Evolutionary conservation across 2,888 invertebrate genomes (phyloP), one percentile per base, ranked within the genome.

Genomic region (Heteromurus nitidus): DNA sequence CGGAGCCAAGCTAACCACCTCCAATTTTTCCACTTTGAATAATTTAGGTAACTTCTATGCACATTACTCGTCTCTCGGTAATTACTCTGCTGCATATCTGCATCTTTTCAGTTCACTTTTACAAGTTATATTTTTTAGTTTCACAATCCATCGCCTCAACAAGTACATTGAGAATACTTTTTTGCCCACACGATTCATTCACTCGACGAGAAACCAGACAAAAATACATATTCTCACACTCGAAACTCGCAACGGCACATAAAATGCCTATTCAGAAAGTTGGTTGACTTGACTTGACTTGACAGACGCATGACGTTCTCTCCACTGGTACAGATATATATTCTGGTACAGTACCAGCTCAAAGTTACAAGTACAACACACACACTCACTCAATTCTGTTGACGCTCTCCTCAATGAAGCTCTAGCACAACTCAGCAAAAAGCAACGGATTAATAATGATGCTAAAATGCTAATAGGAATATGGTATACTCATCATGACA

Each of bases 251-350:
- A 58, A 58, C 9, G 22, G 28, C 58, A 58, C 13, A 26, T 7
- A 22, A 11, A 16, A 58, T 28, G 55, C 18, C 55, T 58, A 28
- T 58, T n/a, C 26, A n/a, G 26, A 58, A 58, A 58, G 58, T 58
- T 58, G 58, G 58, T 58, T 58, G 26, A 58, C 58, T 58, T 58
- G 58, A 58, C 58, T 58, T 58, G 26, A 58, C 58, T 58, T 58
- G 58, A 58, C 58, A 58, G 58, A 18, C 26, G 26, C 58, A 58
- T 58, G 58, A 58, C 26, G 58, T 24, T 58, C 20, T 9, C 36
- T 36, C n/a, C n/a, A n/a, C n/a, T n/a, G n/a, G n/a, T n/a, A n/a
- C n/a, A n/a, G n/a, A n/a, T n/a, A n/a, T n/a, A n/a, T n/a, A 9
- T 36, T 36, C 36, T 36, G 7, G 36, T 11, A 58, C 58, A 28